Percentiles rank a stretch among this genome's conserved stretches.
These are phyloP conservation scores for Buathra laborator DNA, from an alignment of 2,888 invertebrate genomes.

Conservation along the genomic window DNA sequence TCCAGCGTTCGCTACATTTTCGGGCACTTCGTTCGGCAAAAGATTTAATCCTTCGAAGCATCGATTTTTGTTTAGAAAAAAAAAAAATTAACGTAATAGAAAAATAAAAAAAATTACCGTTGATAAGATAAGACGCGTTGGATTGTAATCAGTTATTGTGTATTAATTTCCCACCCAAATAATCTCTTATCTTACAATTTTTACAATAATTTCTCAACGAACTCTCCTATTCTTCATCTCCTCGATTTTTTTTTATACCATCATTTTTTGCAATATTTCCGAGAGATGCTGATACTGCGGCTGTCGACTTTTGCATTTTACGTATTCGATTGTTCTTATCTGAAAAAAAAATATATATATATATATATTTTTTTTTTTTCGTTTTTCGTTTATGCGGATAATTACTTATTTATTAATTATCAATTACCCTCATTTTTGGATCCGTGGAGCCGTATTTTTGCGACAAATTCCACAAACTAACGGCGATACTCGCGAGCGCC, in stretches of 20 bases:
- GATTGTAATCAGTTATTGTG: constrained; percentile 1
- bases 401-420: neutral
- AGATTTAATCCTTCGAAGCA: too few relatives aligned
- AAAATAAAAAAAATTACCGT: neutral
- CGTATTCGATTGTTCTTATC: constrained; percentile 81
- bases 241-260: constrained; percentile 66
- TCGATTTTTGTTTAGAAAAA: too few relatives aligned
- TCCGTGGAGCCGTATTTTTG: constrained; percentile 89
- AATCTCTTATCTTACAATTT: constrained; percentile 58
- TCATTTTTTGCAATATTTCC: constrained; percentile 79
- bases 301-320: constrained; percentile 78
- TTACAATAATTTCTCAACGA: constrained; percentile 34
- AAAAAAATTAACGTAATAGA: neutral
- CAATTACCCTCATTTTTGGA: constrained; percentile 85
- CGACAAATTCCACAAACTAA: constrained; percentile 93
- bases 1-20: too few relatives aligned
- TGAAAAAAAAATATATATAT: constrained; percentile 65
- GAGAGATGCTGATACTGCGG: constrained; percentile 78
- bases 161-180: constrained; percentile 8
- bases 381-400: neutral
- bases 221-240: neutral
- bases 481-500: constrained; percentile 89
- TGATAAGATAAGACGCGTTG: neutral
- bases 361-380: constrained; percentile 28
- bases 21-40: too few relatives aligned